Percentiles rank a stretch among this genome's conserved stretches.
phyloP scores from a whole-genome alignment of 2,113 vertebrate genomes.

The Varanus komodoensis region DNA sequence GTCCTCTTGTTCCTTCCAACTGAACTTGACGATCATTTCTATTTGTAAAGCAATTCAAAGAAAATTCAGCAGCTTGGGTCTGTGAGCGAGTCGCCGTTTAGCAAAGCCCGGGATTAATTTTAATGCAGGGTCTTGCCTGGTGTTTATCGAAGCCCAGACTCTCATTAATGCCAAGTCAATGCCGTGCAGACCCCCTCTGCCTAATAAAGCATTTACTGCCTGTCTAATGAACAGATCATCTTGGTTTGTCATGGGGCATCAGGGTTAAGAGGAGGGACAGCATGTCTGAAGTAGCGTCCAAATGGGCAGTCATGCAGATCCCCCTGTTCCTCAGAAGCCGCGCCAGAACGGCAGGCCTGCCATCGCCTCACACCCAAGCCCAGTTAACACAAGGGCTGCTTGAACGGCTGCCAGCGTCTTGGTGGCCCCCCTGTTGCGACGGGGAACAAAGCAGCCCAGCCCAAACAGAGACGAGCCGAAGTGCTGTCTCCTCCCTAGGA shows the following conservation, averaged over 20 bases:
- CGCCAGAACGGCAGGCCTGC: not conserved
- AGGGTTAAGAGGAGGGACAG: not conserved
- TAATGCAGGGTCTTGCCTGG: not conserved
- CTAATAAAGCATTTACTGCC: slow-evolving; percentile 28
- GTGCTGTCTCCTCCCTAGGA: fast-evolving
- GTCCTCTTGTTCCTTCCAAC: not conserved
- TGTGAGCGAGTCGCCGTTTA: not conserved
- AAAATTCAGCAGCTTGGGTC: not conserved
- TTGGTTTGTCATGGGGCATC: not conserved
- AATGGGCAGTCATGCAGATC: not conserved
- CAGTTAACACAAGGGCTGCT: not conserved
- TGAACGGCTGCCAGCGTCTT: not conserved
- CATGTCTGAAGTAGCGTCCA: not conserved
- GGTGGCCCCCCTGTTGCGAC: not conserved
- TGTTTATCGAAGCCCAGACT: not conserved
- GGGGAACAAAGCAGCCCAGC: not conserved
- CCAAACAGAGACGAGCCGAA: fast-evolving
- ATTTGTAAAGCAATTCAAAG: not conserved
- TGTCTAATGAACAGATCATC: not conserved
- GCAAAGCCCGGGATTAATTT: slow-evolving; percentile 4
- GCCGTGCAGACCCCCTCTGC: not conserved
- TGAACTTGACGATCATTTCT: too few species aligned
- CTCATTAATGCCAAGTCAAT: not conserved
- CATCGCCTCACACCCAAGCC: slow-evolving; percentile 13
- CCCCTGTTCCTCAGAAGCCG: slow-evolving; percentile 10